These are phyloP conservation scores for Rana temporaria DNA, from an alignment of 2,113 vertebrate genomes.

Conservation along the genomic window DNA sequence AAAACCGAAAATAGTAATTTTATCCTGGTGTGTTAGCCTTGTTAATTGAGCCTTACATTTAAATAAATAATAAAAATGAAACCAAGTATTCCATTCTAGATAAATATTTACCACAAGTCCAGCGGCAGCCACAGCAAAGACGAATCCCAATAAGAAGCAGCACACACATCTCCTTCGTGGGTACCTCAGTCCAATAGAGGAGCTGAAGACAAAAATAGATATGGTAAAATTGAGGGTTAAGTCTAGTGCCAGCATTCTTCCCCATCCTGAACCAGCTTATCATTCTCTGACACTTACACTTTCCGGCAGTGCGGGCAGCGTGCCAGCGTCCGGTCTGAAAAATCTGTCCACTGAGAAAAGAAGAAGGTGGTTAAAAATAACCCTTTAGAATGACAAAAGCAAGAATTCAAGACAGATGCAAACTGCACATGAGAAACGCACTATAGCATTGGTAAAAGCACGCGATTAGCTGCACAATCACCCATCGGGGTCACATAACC, in stretches of 20 bases:
- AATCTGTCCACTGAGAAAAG: constrained; percentile 87
- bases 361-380: no score
- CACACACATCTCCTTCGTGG: constrained; percentile 87
- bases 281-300: constrained; percentile 79
- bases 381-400: constrained; percentile 17
- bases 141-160: constrained; percentile 87
- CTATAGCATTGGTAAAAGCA: no score
- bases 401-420: not conserved
- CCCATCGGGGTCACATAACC: no score
- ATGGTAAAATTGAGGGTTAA: not conserved
- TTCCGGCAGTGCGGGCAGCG: constrained; percentile 92
- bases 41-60: not conserved
- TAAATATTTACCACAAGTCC: constrained; percentile 83
- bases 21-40: no score
- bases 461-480: no score
- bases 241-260: not conserved
- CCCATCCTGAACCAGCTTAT: not conserved
- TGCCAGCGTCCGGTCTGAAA: constrained; percentile 90
- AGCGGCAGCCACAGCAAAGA: constrained; percentile 84
- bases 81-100: no score
- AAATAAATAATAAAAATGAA: not conserved
- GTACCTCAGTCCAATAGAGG: constrained; percentile 89
- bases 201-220: constrained; percentile 69
- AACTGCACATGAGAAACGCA: no score
- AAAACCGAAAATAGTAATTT: no score